Evolutionary conservation across 2,888 invertebrate genomes (phyloP), one percentile per base, ranked within the genome.

Genomic region (Eristalis arbustorum): DNA sequence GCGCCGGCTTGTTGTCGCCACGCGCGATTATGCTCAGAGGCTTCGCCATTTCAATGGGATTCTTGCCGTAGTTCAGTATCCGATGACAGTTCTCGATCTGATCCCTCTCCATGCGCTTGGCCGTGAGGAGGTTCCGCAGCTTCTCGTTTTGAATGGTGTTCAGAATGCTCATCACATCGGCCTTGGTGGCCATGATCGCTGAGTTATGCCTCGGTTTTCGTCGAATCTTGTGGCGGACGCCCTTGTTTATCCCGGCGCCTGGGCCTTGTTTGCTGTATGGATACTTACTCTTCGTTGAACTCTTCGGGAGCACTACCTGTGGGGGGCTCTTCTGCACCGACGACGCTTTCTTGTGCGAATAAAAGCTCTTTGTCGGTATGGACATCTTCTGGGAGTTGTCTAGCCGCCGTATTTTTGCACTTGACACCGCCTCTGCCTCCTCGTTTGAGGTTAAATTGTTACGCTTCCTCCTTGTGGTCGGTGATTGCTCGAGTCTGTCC

Each of bases 21-120:
- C 14, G 13, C 0, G 59, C 59, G 6, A 90, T 88, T 0, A 81
- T 83, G 66, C 89, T 91, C 2, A 92, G 72, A 0, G 92, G 92
- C 6, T 90, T 90, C 0, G 92, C 92, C 91, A 91, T 91, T 88
- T 90, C 90, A 18, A 92, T 92, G 3, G 92, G 92, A 91, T 92
- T 91, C 40, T 89, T 84, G 13, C 90, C 90, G 4, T 73, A 81
- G 3, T 91, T 91, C n/a, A 92, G 84, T 23, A 92, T 91, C 28
- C 89, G 82, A 59, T 92, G 91, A 1, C 92, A 89, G 68, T 91
- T 88, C 66, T 92, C 90, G 61, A 91, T 90, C 79, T 92, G 90
- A 34, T 90, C 90, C 0, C 90, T 90, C 62, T 91, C 90, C 62
- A 90, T 88, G 0, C 91, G 90, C 63, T 91, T 91, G 0, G 88